Percentiles rank a stretch among this genome's conserved stretches.
These are phyloP conservation scores for Gandaritis pyraliata DNA, from an alignment of 2,888 invertebrate species.

Conservation along the genomic window DNA sequence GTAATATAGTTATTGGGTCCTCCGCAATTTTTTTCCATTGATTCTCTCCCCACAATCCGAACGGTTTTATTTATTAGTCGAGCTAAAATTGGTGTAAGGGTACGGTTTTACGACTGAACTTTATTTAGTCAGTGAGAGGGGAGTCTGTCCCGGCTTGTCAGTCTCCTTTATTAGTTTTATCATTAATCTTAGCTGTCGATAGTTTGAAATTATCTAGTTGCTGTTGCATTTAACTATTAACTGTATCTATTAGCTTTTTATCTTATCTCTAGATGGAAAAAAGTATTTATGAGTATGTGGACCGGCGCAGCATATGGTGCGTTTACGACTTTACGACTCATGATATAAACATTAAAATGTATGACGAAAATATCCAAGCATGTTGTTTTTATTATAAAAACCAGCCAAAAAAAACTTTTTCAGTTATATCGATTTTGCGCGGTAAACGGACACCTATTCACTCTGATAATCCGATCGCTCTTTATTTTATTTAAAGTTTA, in stretches of 20 bases:
- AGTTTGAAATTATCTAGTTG: conserved; percentile 46
- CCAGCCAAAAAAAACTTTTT: too few relatives aligned
- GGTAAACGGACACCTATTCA: too few relatives aligned
- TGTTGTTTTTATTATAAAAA: background rate
- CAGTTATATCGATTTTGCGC: too few relatives aligned
- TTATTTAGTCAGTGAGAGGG: conserved; percentile 68
- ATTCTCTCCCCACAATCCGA: conserved; percentile 65
- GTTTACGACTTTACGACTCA: conserved; percentile 14
- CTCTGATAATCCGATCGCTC: too few relatives aligned
- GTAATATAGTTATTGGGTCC: conserved; percentile 69
- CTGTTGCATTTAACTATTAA: conserved; percentile 9
- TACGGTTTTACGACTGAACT: conserved; percentile 71
- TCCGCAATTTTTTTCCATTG: conserved; percentile 47
- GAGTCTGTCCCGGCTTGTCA: conserved; percentile 61
- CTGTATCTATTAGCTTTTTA: conserved; percentile 3
- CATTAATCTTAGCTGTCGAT: conserved; percentile 57
- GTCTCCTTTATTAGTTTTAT: conserved; percentile 61
- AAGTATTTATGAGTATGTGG: conserved; percentile 14
- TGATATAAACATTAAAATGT: conserved; percentile 10
- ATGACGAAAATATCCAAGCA: conserved; percentile 1
- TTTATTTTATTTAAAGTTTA: too few relatives aligned
- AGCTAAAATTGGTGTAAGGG: conserved; percentile 73
- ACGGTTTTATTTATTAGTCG: conserved; percentile 79
- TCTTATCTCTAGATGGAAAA: conserved; percentile 14
- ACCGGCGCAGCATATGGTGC: conserved; percentile 17